These are phyloP conservation scores for Cerastis leucographa DNA, from an alignment of 2,888 invertebrate species.

Conservation along the genomic window DNA sequence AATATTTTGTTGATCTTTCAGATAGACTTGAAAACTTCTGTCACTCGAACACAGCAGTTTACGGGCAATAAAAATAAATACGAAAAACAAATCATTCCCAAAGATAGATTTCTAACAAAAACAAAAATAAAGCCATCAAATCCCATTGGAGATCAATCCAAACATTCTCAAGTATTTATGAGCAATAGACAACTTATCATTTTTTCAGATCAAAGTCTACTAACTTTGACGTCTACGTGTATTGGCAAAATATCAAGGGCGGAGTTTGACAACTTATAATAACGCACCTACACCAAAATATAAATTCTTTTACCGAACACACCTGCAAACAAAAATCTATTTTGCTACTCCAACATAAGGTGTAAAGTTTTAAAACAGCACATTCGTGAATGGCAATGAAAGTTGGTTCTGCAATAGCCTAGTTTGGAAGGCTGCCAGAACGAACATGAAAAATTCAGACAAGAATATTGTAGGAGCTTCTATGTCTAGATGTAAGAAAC, in stretches of 20 bases:
- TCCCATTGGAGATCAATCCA: not conserved
- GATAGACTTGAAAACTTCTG: not conserved
- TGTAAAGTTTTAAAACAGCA: not conserved
- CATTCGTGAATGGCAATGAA: constrained; percentile 21
- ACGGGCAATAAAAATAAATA: not conserved
- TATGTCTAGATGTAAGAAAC: constrained; percentile 39
- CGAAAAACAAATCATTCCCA: not conserved
- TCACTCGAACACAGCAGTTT: not conserved
- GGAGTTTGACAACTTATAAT: constrained; percentile 43
- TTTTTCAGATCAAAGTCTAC: constrained; percentile 44
- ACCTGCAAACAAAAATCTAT: constrained; percentile 16
- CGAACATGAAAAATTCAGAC: constrained; percentile 62
- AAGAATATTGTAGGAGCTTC: constrained; percentile 41
- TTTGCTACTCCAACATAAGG: constrained; percentile 6
- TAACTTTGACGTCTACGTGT: constrained; percentile 34
- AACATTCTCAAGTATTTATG: constrained; percentile 41
- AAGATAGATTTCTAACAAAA: not conserved
- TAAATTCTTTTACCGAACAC: not conserved
- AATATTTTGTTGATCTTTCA: not conserved
- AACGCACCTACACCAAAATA: constrained; percentile 25
- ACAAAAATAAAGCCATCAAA: constrained; percentile 10
- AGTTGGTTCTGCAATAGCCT: constrained; percentile 45
- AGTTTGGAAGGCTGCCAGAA: constrained; percentile 61
- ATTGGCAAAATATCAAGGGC: constrained; percentile 56
- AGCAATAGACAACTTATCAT: constrained; percentile 21